Percentiles rank a stretch among this genome's conserved stretches.
phyloP scores from a whole-genome alignment of 2,888 invertebrate genomes.

The Tetragonula carbonaria region DNA sequence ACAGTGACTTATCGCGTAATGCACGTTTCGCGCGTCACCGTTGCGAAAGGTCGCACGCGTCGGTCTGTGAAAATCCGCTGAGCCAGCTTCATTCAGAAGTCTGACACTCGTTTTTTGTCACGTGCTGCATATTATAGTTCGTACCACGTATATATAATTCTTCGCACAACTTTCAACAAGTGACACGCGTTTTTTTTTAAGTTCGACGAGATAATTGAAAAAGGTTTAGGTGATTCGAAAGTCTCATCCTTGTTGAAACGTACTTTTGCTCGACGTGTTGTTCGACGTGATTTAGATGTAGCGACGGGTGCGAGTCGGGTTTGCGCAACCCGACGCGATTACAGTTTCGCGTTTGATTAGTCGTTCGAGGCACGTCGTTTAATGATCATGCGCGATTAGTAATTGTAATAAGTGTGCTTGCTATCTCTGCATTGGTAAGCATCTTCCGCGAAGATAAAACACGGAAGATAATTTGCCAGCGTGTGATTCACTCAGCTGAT shows the following conservation, averaged over 20 bases:
- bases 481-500: not conserved
- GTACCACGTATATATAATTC: too few species aligned
- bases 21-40: not conserved
- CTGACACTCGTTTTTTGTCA: not conserved
- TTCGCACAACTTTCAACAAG: too few species aligned
- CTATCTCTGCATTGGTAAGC: constrained; percentile 50
- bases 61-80: not conserved
- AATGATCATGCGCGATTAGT: constrained; percentile 54
- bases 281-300: not conserved
- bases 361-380: constrained; percentile 39
- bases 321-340: constrained; percentile 35
- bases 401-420: constrained; percentile 53
- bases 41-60: not conserved
- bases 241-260: too few species aligned
- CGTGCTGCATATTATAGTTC: not conserved
- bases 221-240: too few species aligned
- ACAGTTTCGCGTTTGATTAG: constrained; percentile 27
- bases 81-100: not conserved
- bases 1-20: not conserved
- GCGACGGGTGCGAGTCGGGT: not conserved
- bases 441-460: constrained; percentile 54
- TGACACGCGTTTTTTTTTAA: too few species aligned
- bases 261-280: not conserved
- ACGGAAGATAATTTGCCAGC: constrained; percentile 37
- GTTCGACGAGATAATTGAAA: too few species aligned